A percentile compares a stretch with the other conserved stretches of the same genome.
phyloP scores from a whole-genome alignment of 2,797 vertebrate genomes.

The Merluccius polli region DNA sequence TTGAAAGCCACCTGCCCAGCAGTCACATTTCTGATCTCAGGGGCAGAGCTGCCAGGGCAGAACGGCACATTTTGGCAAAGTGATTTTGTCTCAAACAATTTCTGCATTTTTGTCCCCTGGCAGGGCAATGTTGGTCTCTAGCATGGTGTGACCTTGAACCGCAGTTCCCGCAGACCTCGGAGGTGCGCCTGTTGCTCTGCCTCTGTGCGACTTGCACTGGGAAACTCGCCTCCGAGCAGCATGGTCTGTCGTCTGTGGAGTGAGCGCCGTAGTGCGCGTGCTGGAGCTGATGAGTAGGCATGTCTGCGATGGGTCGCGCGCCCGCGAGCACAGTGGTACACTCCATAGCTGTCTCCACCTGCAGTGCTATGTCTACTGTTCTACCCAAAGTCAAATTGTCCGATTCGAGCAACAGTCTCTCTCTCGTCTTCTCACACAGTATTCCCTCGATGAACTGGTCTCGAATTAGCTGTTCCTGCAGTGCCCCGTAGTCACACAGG shows the following conservation, averaged over 20 bases:
- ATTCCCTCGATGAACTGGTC: neutral
- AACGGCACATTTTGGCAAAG: slow-evolving; percentile 1
- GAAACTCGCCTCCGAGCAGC: neutral
- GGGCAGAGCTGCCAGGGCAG: neutral
- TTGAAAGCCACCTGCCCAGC: neutral
- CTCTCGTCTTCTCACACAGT: neutral
- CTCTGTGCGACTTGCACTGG: neutral
- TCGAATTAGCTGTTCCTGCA: neutral
- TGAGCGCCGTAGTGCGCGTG: neutral
- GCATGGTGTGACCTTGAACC: neutral
- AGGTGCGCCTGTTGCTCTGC: neutral
- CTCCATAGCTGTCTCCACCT: too few species aligned
- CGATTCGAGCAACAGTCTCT: neutral
- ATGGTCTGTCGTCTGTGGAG: neutral
- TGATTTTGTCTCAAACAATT: neutral
- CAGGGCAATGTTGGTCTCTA: neutral
- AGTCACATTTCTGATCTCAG: neutral
- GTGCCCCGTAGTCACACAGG: too few species aligned
- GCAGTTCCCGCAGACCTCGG: neutral
- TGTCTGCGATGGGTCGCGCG: neutral
- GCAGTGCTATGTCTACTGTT: too few species aligned
- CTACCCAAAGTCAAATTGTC: neutral
- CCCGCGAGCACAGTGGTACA: too few species aligned
- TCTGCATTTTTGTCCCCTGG: neutral
- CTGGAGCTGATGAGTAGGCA: neutral